Evolutionary conservation across 2,113 vertebrate genomes (phyloP).

Genomic region (Urocynchramus pylzowi): DNA sequence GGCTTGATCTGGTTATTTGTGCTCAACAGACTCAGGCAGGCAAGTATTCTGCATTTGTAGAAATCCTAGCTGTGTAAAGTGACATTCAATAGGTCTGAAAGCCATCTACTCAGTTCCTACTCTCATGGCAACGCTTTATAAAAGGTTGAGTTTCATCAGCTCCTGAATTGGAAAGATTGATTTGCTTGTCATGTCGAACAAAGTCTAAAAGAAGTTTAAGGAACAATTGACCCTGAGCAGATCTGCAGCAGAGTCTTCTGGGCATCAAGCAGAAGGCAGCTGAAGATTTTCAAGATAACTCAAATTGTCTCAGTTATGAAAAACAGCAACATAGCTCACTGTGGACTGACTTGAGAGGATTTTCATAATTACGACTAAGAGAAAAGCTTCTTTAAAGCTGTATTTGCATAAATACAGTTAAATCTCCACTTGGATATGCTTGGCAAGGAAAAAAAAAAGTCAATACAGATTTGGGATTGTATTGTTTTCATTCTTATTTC

Average conservation of each 20-base stretch:
- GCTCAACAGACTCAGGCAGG: slow-evolving; percentile 31
- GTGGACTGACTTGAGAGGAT: slow-evolving; percentile 44
- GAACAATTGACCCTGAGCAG: slow-evolving; percentile 72
- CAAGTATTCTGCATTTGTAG: slow-evolving; percentile 35
- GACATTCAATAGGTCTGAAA: slow-evolving; percentile 61
- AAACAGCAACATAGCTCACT: slow-evolving; percentile 21
- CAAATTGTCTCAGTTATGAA: slow-evolving; percentile 57
- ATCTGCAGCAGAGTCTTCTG: slow-evolving; percentile 56
- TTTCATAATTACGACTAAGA: slow-evolving; percentile 67
- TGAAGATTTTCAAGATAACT: slow-evolving; percentile 67
- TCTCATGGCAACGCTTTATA: slow-evolving; percentile 67
- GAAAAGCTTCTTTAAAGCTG: slow-evolving; percentile 53
- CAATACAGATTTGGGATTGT: neutral
- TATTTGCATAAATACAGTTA: slow-evolving; percentile 47
- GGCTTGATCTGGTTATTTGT: neutral
- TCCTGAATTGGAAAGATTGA: slow-evolving; percentile 77
- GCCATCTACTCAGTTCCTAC: slow-evolving; percentile 68
- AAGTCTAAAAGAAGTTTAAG: slow-evolving; percentile 75
- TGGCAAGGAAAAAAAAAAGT: neutral
- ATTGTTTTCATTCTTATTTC: slow-evolving; percentile 47
- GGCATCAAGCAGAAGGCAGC: slow-evolving; percentile 57
- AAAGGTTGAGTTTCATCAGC: slow-evolving; percentile 77
- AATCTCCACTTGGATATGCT: neutral
- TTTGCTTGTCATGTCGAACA: slow-evolving; percentile 80
- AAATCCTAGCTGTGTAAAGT: slow-evolving; percentile 42